These are phyloP conservation scores for Erythrocebus patas DNA, from an alignment of 2,113 vertebrate genomes.

Conservation along the genomic window DNA sequence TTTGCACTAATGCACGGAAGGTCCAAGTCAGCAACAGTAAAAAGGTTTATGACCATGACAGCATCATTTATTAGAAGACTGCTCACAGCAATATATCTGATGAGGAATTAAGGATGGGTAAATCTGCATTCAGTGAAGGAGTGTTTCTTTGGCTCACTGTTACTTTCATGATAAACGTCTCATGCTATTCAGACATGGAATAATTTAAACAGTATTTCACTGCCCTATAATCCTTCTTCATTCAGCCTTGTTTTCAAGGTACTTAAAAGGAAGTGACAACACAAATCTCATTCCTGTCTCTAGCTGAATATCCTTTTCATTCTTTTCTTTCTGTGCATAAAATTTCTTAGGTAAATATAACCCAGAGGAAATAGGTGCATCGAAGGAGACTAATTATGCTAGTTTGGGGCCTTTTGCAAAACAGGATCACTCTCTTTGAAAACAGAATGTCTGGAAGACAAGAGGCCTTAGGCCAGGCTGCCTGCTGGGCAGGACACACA, in stretches of 20 bases:
- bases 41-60: not conserved
- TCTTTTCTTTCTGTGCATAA: not conserved
- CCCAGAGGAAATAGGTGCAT: not conserved
- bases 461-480: not conserved
- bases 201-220: constrained; percentile 9
- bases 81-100: not conserved
- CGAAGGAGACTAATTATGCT: not conserved
- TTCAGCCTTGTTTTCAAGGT: constrained; percentile 1
- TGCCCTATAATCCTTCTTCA: not conserved
- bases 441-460: constrained; percentile 1
- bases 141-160: not conserved
- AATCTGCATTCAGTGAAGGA: not conserved
- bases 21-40: not conserved
- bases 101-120: not conserved
- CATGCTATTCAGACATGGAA: not conserved
- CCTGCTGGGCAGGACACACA: not conserved
- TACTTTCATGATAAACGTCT: constrained; percentile 8
- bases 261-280: constrained; percentile 10
- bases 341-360: constrained; percentile 22
- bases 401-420: not conserved
- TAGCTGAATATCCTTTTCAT: not conserved
- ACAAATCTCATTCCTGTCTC: not conserved
- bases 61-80: not conserved
- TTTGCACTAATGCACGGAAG: not conserved
- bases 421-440: not conserved